phyloP scores from a whole-genome alignment of 1,140 invertebrate genomes.

The Chironomus tepperi region DNA sequence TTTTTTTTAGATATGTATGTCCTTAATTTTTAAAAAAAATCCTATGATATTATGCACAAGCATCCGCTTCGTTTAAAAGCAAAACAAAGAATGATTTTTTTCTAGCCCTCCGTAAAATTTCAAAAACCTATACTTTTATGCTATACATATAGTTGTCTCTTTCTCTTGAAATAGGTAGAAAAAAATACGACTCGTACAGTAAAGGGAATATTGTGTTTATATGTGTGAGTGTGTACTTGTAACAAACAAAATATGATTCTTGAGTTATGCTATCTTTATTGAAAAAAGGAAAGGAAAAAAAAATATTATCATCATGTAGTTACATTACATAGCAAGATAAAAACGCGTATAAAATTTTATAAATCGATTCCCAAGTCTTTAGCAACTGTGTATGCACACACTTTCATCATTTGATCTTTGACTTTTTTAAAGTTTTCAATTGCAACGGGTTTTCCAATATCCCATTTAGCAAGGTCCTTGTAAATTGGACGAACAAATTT shows the following conservation, averaged over 20 bases:
- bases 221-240: background rate
- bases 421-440: conserved; percentile 64
- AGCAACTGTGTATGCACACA: conserved; percentile 58
- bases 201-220: background rate
- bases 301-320: background rate
- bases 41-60: background rate
- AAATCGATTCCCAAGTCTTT: conserved; percentile 55
- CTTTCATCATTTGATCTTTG: conserved; percentile 72
- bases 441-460: conserved; percentile 53
- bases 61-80: background rate
- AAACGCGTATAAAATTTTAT: too few species aligned
- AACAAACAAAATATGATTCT: background rate
- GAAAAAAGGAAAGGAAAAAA: background rate
- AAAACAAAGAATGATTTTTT: background rate
- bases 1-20: background rate
- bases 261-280: background rate
- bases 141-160: background rate
- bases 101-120: background rate
- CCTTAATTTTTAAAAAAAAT: background rate
- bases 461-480: conserved; percentile 75
- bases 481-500: conserved; percentile 84
- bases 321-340: background rate
- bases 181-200: background rate
- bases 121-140: background rate
- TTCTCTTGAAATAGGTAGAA: background rate